Evolutionary conservation across 2,888 invertebrate species (phyloP), one percentile per base, ranked within the genome.

Genomic region (Glyphotaelius pellucidus): DNA sequence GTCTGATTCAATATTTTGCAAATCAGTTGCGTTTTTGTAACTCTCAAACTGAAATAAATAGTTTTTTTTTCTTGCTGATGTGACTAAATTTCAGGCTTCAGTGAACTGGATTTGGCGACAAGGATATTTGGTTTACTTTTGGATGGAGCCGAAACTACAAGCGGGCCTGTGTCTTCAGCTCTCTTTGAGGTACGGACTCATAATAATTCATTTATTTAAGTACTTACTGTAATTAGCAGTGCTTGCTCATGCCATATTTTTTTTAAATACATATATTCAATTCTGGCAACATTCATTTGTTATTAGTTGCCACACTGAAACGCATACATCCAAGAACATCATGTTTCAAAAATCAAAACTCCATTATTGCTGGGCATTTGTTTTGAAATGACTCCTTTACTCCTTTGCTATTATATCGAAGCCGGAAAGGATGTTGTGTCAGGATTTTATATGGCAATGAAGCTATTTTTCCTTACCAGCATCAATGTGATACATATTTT

Each of bases 81-180:
- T 1, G 2, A 7, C 25, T 2, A 67, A 25, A 67, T 42, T 83
- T 83, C 38, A 90, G 90, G 47, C 12, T 85, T 67, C 19, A 32
- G 38, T 14, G 90, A 84, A 67, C 15, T 90, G 11, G 90, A 90
- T 15, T 32, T 90, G 31, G 90, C 90, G 25, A 52, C 31, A 84
- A 90, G 83, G 79, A 47, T 90, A 32, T 90, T 90, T 67, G 90
- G 90, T 79, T 79, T 83, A 31, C 67, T 90, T n/a, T 79, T 90
- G 30, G 90, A 90, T 85, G 90, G 85, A 35, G 67, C 90, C 7
- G 85, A 90, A 85, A 90, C 90, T n/a, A 85, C 90, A 15, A 85
- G 90, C 32, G 83, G 83, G 5, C 85, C 85, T 11, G 42, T 84
- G 38, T 47, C 83, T n/a, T 79, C 79, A 11, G 90, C 79, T 11